Conservation (phyloP, 2,888 invertebrate genomes). For the Troglohyphantes excavatus region DNA sequence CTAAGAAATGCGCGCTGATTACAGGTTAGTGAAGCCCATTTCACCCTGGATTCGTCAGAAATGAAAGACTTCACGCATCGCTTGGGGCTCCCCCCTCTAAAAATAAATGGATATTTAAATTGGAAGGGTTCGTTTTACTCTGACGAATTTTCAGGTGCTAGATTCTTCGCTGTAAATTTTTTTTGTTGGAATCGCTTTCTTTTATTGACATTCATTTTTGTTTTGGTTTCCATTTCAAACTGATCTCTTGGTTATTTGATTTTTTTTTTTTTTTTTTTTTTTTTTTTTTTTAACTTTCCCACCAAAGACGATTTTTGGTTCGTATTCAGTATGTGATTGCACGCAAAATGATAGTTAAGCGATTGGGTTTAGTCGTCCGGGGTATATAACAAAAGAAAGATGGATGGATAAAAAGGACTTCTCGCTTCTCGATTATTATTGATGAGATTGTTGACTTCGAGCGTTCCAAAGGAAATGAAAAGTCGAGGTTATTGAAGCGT, state of each 20-base stretch:
- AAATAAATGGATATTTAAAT: slow-evolving; percentile 79
- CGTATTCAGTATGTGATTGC: slow-evolving; percentile 47
- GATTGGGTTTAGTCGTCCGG: slow-evolving; percentile 36
- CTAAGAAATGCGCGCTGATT: slow-evolving; percentile 77
- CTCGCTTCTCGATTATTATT: slow-evolving; percentile 49
- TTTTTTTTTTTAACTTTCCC: slow-evolving; percentile 15
- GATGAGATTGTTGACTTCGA: slow-evolving; percentile 69
- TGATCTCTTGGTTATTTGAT: slow-evolving; percentile 42
- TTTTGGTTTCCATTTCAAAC: slow-evolving; percentile 36
- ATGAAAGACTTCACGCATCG: slow-evolving; percentile 72
- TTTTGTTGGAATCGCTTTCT: slow-evolving; percentile 2
- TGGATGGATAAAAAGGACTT: not conserved
- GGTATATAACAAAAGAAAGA: not conserved
- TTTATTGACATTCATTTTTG: slow-evolving; percentile 27
- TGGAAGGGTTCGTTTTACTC: slow-evolving; percentile 76
- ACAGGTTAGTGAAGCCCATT: slow-evolving; percentile 62
- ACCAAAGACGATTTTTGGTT: slow-evolving; percentile 1
- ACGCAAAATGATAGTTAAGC: slow-evolving; percentile 74
- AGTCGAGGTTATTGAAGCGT: not conserved
- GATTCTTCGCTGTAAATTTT: slow-evolving; percentile 44
- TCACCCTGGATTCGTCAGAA: slow-evolving; percentile 40
- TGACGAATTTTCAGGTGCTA: slow-evolving; percentile 72
- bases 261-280: too few species aligned
- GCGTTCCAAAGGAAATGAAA: not conserved
- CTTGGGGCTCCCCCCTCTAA: slow-evolving; percentile 48